Evolutionary conservation across 2,888 invertebrate genomes (phyloP).

Genomic region (Diaphora mendica): DNA sequence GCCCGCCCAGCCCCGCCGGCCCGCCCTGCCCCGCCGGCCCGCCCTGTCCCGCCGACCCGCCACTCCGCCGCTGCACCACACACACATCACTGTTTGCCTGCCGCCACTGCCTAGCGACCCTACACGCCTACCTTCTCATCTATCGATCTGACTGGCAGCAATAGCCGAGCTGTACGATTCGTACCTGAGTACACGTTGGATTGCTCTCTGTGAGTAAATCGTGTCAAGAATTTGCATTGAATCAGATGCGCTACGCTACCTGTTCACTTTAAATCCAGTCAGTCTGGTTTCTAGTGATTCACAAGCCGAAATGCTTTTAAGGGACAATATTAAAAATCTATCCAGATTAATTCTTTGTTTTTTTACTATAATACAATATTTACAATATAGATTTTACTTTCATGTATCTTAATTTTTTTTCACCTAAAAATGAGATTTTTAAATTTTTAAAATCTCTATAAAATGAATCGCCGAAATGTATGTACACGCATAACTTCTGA

Average conservation of each 20-base stretch:
- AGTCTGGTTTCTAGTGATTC: conserved; percentile 69
- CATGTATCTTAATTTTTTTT: background rate
- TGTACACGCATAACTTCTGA: no score
- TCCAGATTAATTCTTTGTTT: background rate
- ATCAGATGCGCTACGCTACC: background rate
- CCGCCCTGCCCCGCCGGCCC: conserved; percentile 26
- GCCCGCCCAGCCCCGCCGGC: conserved; percentile 32
- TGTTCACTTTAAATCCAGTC: background rate
- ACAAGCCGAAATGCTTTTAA: background rate
- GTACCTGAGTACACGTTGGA: background rate
- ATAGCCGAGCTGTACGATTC: background rate
- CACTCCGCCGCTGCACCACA: conserved; percentile 61
- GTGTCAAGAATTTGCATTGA: background rate
- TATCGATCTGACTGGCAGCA: background rate
- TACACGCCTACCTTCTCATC: background rate
- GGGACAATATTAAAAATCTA: background rate
- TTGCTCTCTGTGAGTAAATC: background rate
- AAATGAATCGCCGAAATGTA: no score
- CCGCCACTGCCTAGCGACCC: conserved; percentile 7
- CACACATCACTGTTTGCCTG: conserved; percentile 54
- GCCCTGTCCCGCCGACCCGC: conserved; percentile 43
- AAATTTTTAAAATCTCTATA: background rate
- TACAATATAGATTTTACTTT: background rate
- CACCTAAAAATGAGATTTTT: background rate
- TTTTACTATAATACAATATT: background rate